Conservation (phyloP, 2,888 invertebrate genomes). For the Drosophila dives region DNA sequence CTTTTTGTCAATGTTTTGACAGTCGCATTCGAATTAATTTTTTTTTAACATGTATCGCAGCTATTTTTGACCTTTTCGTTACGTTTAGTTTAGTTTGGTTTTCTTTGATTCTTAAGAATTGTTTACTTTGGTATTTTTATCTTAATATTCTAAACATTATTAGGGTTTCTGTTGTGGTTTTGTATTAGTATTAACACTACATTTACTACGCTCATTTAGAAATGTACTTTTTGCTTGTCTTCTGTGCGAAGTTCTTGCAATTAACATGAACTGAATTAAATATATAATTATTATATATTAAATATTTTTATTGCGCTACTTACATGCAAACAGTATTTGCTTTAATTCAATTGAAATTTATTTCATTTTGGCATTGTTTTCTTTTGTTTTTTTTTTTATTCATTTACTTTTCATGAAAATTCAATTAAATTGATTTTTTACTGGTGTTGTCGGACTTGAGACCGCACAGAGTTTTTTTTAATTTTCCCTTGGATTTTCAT, state of each 20-base stretch:
- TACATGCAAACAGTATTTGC: conserved; percentile 44
- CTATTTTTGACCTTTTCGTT: conserved; percentile 76
- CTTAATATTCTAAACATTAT: conserved; percentile 47
- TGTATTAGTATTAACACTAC: conserved; percentile 45
- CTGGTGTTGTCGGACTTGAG: conserved; percentile 7
- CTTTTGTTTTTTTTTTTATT: background rate
- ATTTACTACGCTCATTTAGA: conserved; percentile 62
- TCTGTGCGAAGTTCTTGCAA: conserved; percentile 48
- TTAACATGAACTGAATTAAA: conserved; percentile 45
- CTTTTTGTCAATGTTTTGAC: conserved; percentile 37
- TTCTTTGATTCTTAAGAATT: conserved; percentile 20
- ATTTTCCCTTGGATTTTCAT: conserved; percentile 8
- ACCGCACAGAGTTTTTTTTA: conserved; percentile 1
- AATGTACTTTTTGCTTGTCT: conserved; percentile 56
- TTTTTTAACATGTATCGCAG: conserved; percentile 71
- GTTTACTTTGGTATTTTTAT: conserved; percentile 37
- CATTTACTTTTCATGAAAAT: conserved; percentile 26
- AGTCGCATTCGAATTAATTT: conserved; percentile 46
- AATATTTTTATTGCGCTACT: conserved; percentile 50
- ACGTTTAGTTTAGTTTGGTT: conserved; percentile 35
- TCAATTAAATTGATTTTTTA: conserved; percentile 51
- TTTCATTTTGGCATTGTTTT: conserved; percentile 49
- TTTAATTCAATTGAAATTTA: conserved; percentile 44
- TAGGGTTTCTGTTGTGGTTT: conserved; percentile 2
- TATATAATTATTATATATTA: conserved; percentile 40